Base-by-base conservation (phyloP, 2,888 invertebrate species). In the Drosophila atripex region DNA sequence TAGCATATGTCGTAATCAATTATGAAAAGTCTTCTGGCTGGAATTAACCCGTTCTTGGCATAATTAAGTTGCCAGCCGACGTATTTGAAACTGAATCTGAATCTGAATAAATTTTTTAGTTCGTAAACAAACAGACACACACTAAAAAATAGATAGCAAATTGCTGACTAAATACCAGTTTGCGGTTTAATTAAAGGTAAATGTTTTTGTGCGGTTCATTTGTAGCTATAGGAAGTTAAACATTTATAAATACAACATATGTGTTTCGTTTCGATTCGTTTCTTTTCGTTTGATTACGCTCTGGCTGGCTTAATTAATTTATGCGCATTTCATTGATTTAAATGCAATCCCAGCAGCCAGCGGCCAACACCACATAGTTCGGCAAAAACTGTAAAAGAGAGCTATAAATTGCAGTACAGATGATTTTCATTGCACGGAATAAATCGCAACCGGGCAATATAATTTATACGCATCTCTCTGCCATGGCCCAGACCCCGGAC, bases 291-390 rank as follows among this genome's bases (percentile, higher is more conserved):
- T 45, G 50, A 52, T 23, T 14, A 56, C 51, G 46, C 39, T 14
- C 39, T 43, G 53, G 47, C 41, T 14, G 72, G 61, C 59, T 65
- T 82, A 87, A 82, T 87, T 82, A 87, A 82, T 87, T 87, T 85
- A 82, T 87, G 72, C 83, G 86, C 86, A 78, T 87, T 87, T 78
- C 71, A 80, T 73, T 76, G 74, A 80, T 71, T 71, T 70, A 54
- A 46, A 63, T 58, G 61, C 49, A 43, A 65, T 60, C 41, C 35
- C 50, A 63, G 14, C 35, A 41, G 39, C 39, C 39, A 57, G 1
- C 32, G n/a, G 12, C 32, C 32, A 6, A 12, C 32, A 63, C 28
- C 28, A 28, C 28, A 56, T 68, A 58, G 60, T 59, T 53, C 46
- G 43, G 56, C 51, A 41, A 30, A n/a, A 49, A 30, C 41, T 7